Conservation (phyloP, 2,797 vertebrate species). For the Heliangelus exortis region DNA sequence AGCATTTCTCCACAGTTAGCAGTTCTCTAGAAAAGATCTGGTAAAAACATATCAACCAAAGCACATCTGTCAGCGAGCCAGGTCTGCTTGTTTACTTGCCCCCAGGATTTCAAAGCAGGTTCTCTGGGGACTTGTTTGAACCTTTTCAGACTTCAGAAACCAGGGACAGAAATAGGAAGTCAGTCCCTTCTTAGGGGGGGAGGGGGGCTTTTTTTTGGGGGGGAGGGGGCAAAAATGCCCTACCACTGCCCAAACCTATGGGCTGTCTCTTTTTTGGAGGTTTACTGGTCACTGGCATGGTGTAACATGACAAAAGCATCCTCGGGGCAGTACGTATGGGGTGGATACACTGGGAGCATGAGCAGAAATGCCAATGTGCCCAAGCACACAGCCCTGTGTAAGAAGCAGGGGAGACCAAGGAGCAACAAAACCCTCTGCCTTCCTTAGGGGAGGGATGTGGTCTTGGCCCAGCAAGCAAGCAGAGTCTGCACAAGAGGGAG, state of each 20-base stretch:
- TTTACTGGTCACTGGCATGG: neutral
- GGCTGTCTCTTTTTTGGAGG: neutral
- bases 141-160: neutral
- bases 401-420: neutral
- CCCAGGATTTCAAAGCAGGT: neutral
- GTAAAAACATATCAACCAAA: neutral
- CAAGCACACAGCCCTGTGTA: neutral
- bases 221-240: neutral
- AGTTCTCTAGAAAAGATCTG: slow-evolving; percentile 26
- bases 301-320: neutral
- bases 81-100: neutral
- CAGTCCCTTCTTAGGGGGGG: neutral
- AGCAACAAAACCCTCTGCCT: neutral
- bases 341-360: neutral
- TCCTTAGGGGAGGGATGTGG: slow-evolving; percentile 1
- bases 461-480: neutral
- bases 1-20: neutral
- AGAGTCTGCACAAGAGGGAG: slow-evolving; percentile 44
- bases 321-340: neutral
- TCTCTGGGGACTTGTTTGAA: neutral
- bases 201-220: too few species aligned
- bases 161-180: neutral
- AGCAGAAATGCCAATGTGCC: neutral
- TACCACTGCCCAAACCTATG: neutral
- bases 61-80: neutral